phyloP scores from a whole-genome alignment of 92 coral and sea anemone species.

The Virgularia gustaviana region DNA sequence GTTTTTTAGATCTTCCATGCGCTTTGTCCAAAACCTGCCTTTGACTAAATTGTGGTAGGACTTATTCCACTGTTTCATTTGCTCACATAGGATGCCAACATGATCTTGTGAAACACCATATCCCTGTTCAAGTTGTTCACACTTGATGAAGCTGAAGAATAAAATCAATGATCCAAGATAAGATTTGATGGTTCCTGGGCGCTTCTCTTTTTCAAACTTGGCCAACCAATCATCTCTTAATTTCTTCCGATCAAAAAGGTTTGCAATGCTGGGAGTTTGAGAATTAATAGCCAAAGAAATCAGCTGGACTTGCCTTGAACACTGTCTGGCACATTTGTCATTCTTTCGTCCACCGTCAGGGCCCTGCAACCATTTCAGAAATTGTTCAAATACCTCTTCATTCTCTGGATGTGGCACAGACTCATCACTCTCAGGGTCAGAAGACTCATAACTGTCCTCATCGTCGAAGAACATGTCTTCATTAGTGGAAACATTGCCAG shows the following conservation, averaged over 20 bases:
- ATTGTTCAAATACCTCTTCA: neutral
- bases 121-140: neutral
- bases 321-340: neutral
- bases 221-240: neutral
- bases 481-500: too few relatives aligned
- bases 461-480: too few relatives aligned
- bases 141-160: neutral
- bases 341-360: constrained; percentile 13
- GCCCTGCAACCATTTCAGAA: constrained; percentile 3
- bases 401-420: too few relatives aligned
- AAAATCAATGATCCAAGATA: neutral
- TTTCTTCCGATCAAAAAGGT: neutral
- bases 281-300: neutral
- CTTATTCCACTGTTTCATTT: constrained; percentile 1
- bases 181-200: neutral
- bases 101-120: neutral
- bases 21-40: neutral
- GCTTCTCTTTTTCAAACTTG: neutral
- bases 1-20: neutral
- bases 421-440: too few relatives aligned
- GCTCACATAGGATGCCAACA: neutral
- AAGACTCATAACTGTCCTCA: too few relatives aligned
- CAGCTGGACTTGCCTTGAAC: neutral
- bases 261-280: neutral
- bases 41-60: neutral